Evolutionary conservation across 2,888 invertebrate species (phyloP).

Genomic region (Megamerina dolium): DNA sequence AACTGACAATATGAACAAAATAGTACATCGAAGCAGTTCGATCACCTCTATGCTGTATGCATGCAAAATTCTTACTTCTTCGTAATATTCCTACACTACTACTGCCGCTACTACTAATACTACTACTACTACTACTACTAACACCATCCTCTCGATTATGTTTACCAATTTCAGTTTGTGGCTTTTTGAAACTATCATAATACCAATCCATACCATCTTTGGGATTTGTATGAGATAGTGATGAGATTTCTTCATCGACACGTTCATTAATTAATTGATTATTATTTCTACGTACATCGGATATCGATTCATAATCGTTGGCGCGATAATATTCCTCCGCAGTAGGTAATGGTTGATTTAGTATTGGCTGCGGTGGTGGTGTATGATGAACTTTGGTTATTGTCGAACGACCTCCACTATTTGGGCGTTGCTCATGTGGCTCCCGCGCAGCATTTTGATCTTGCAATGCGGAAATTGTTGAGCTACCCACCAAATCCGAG

Average conservation of each 20-base stretch:
- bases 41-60: too few species aligned
- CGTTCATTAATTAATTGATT: constrained; percentile 1
- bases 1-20: too few species aligned
- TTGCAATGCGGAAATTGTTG: constrained; percentile 11
- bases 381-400: constrained; percentile 58
- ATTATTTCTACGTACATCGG: background rate
- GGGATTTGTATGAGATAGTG: constrained; percentile 49
- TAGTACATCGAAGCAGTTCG: too few species aligned
- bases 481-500: constrained; percentile 2
- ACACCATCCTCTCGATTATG: too few species aligned
- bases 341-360: constrained; percentile 38
- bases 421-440: constrained; percentile 5
- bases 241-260: constrained; percentile 22
- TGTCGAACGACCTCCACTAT: constrained; percentile 51
- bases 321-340: constrained; percentile 47
- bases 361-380: constrained; percentile 28
- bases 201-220: constrained; percentile 72
- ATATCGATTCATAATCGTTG: constrained; percentile 18
- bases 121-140: too few species aligned
- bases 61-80: too few species aligned
- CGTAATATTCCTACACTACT: too few species aligned
- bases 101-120: too few species aligned
- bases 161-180: too few species aligned
- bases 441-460: background rate
- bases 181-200: constrained; percentile 65